These are phyloP conservation scores for Rosalia funebris DNA, from an alignment of 2,888 invertebrate genomes.

Conservation along the genomic window DNA sequence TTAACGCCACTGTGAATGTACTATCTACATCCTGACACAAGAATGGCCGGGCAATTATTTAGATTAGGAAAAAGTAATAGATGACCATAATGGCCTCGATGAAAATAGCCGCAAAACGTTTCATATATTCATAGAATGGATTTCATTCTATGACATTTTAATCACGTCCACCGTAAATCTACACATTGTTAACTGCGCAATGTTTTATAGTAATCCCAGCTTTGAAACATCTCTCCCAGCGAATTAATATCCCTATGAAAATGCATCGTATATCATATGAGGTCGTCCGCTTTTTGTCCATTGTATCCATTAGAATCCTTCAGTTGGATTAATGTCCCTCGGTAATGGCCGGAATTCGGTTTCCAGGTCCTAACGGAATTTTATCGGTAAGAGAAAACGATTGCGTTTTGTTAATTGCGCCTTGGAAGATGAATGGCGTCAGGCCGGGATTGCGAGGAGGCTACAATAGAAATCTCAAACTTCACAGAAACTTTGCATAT, in stretches of 20 bases:
- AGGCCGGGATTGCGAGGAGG: too few species aligned
- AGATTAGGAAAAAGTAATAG: constrained; percentile 5
- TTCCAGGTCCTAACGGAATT: too few species aligned
- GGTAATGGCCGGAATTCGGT: neutral
- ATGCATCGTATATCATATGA: constrained; percentile 5
- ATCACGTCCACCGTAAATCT: constrained; percentile 6
- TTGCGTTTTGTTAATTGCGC: too few species aligned
- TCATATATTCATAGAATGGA: constrained; percentile 8
- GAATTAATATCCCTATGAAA: neutral
- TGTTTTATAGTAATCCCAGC: constrained; percentile 6
- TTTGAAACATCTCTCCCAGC: neutral
- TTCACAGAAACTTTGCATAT: too few species aligned
- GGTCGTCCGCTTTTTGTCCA: constrained; percentile 1
- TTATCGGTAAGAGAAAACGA: too few species aligned
- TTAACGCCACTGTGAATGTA: too few species aligned
- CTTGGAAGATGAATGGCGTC: too few species aligned
- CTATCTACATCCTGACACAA: neutral
- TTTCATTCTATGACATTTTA: constrained; percentile 16
- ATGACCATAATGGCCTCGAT: neutral
- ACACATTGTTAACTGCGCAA: neutral
- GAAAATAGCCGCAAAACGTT: neutral
- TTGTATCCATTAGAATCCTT: neutral
- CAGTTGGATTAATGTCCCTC: too few species aligned
- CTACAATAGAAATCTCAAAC: too few species aligned
- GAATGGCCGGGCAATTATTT: neutral